Evolutionary conservation across 2,113 vertebrate genomes (phyloP).

Genomic region (Macquaria ambigua): DNA sequence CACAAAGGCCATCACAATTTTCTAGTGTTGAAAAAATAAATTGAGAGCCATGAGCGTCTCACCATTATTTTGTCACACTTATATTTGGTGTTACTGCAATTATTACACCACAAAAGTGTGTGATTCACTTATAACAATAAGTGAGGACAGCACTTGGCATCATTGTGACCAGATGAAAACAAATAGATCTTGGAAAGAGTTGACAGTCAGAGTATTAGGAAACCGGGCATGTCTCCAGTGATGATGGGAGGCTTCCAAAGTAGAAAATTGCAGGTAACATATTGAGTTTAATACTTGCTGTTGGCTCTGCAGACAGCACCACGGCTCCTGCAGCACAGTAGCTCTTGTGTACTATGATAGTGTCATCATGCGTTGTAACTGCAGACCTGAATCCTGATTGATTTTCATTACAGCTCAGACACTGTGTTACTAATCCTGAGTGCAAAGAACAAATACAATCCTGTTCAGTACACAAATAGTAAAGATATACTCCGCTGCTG

Average conservation of each 20-base stretch:
- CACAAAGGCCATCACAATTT: background rate
- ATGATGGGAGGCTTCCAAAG: constrained; percentile 37
- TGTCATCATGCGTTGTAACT: constrained; percentile 47
- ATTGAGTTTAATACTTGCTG: constrained; percentile 13
- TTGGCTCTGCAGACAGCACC: background rate
- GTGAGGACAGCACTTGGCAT: background rate
- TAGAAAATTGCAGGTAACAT: constrained; percentile 30
- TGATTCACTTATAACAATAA: background rate
- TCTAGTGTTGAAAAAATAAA: background rate
- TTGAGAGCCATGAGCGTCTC: background rate
- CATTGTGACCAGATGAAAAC: background rate
- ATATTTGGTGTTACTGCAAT: background rate
- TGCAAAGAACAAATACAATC: constrained; percentile 33
- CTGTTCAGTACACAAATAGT: constrained; percentile 5
- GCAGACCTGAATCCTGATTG: constrained; percentile 55
- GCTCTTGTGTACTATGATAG: constrained; percentile 35
- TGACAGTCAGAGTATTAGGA: constrained; percentile 24
- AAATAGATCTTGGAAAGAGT: constrained; percentile 14
- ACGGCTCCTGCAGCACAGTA: background rate
- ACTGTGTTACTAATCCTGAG: constrained; percentile 40
- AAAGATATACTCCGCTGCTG: background rate
- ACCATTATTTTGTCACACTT: background rate
- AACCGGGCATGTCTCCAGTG: constrained; percentile 42
- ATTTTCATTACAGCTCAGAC: constrained; percentile 52
- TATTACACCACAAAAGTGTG: background rate